phyloP scores from a whole-genome alignment of 2,797 vertebrate genomes.

The Tinamus major region DNA sequence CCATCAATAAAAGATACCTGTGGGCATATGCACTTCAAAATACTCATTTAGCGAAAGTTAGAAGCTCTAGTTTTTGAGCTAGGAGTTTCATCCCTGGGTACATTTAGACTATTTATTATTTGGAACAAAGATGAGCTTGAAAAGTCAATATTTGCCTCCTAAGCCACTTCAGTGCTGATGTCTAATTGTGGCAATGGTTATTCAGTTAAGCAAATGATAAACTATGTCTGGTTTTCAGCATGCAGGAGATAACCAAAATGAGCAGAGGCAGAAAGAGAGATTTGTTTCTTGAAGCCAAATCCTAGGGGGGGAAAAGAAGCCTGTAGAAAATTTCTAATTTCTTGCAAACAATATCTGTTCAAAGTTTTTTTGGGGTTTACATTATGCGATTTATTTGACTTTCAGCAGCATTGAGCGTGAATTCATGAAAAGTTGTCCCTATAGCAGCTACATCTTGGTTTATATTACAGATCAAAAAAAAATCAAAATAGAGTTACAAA shows the following conservation, averaged over 20 bases:
- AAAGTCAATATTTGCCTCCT: not conserved
- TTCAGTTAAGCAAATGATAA: not conserved
- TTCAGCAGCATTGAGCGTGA: not conserved
- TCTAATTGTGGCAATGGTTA: not conserved
- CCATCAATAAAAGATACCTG: not conserved
- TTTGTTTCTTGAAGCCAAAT: conserved; percentile 27
- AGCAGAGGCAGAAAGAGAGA: conserved; percentile 11
- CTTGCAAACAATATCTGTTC: not conserved
- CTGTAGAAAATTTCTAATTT: not conserved
- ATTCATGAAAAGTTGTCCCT: not conserved
- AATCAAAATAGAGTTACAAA: not conserved
- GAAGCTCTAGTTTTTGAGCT: not conserved
- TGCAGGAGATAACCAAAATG: not conserved
- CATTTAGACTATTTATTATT: not conserved
- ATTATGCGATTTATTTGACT: not conserved
- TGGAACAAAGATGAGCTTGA: not conserved
- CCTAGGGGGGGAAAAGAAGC: not conserved
- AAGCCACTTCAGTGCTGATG: not conserved
- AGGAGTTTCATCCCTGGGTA: not conserved
- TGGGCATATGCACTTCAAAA: not conserved
- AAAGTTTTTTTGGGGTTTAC: not conserved
- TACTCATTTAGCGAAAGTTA: not conserved
- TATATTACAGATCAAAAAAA: not conserved
- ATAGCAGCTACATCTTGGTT: not conserved
- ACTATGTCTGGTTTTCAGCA: not conserved